phyloP scores from a whole-genome alignment of 1,140 invertebrate genomes.

The Patella vulgata region DNA sequence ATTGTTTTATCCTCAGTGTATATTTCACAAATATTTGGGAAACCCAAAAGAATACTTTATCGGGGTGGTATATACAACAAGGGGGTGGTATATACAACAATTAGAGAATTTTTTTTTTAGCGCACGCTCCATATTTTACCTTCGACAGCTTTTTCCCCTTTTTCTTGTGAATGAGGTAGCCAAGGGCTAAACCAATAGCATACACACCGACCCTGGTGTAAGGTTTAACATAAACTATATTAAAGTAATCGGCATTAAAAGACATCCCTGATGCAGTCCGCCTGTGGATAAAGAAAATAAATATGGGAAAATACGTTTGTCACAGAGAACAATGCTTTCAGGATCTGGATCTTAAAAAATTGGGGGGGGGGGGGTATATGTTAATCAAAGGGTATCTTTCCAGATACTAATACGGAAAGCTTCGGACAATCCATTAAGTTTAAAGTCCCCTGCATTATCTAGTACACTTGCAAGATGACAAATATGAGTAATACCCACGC shows the following conservation, averaged over 20 bases:
- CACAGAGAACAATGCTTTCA: too few relatives aligned
- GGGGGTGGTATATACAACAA: not conserved
- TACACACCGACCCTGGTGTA: conserved; percentile 71
- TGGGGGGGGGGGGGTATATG: conserved; percentile 16
- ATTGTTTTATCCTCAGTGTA: not conserved
- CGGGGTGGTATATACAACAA: not conserved
- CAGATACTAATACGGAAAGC: too few relatives aligned
- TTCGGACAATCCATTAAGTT: too few relatives aligned
- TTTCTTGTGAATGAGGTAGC: conserved; percentile 60
- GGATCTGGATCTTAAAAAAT: too few relatives aligned
- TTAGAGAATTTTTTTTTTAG: conserved; percentile 15
- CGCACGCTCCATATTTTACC: too few relatives aligned
- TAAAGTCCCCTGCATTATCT: too few relatives aligned
- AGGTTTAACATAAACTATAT: conserved; percentile 83
- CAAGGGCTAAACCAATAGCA: conserved; percentile 68
- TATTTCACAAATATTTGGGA: not conserved
- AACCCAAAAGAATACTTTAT: not conserved
- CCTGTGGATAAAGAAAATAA: conserved; percentile 6
- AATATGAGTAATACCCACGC: too few relatives aligned
- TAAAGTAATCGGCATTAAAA: conserved; percentile 36
- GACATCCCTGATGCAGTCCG: too few relatives aligned
- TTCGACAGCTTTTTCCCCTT: too few relatives aligned
- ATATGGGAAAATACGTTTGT: too few relatives aligned
- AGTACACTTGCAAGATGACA: too few relatives aligned
- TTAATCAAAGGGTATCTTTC: conserved; percentile 12